Evolutionary conservation across 1,140 invertebrate species (phyloP).

Genomic region (Trachymyrmex cornetzi): DNA sequence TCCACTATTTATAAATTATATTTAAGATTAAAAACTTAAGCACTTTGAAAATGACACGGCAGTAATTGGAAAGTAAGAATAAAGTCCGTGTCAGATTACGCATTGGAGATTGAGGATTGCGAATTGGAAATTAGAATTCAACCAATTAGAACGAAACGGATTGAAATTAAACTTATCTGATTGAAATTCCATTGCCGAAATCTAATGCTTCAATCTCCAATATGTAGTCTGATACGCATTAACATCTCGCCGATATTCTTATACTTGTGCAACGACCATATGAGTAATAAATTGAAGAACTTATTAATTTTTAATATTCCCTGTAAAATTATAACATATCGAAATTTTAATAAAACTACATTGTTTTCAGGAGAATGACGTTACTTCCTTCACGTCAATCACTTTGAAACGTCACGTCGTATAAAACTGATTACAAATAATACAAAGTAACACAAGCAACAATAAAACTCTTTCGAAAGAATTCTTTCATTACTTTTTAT

Average conservation of each 20-base stretch:
- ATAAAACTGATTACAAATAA: neutral
- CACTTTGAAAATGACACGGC: neutral
- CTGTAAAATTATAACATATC: slow-evolving; percentile 62
- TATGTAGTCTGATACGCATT: too few relatives aligned
- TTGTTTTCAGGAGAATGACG: slow-evolving; percentile 25
- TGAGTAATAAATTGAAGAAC: neutral
- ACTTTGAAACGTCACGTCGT: neutral
- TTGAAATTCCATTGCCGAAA: too few relatives aligned
- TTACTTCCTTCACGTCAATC: neutral
- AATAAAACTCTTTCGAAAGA: neutral
- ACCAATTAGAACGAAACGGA: too few relatives aligned
- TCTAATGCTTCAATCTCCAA: too few relatives aligned
- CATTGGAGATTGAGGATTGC: too few relatives aligned
- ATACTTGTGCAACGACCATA: slow-evolving; percentile 32
- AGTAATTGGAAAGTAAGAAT: slow-evolving; percentile 2
- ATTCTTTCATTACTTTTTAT: slow-evolving; percentile 19
- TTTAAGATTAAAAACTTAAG: neutral
- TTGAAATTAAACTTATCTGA: too few relatives aligned
- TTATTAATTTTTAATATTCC: slow-evolving; percentile 46
- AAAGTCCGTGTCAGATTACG: too few relatives aligned
- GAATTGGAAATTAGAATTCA: too few relatives aligned
- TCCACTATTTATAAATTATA: slow-evolving; percentile 26
- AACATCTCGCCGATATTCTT: slow-evolving; percentile 39
- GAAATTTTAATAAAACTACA: slow-evolving; percentile 52
- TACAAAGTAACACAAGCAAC: neutral